Conservation (phyloP, 2,113 vertebrate genomes). For the Eurystomus gularis region DNA sequence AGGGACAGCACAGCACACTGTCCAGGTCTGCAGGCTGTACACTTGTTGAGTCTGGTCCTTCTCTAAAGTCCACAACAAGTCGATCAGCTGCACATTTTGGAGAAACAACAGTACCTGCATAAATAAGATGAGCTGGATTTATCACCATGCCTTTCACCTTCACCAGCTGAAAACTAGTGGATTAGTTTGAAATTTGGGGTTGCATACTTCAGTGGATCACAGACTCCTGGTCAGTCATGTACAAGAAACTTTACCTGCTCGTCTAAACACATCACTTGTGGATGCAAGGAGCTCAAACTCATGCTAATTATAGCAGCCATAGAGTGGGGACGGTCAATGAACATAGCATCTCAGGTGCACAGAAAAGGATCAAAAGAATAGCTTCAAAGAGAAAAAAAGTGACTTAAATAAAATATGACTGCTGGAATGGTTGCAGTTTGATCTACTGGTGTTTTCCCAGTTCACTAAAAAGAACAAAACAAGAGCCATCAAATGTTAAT, state of each 20-base stretch:
- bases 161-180: neutral
- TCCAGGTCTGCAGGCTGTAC: neutral
- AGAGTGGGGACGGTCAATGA: neutral
- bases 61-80: neutral
- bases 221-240: neutral
- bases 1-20: neutral
- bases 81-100: neutral
- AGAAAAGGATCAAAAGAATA: slow-evolving; percentile 10
- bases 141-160: neutral
- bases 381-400: slow-evolving; percentile 31
- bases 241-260: neutral
- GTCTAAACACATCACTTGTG: neutral
- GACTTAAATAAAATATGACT: slow-evolving; percentile 32
- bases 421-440: neutral
- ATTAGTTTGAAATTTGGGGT: neutral
- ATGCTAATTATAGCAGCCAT: neutral
- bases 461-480: slow-evolving; percentile 28
- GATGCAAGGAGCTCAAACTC: neutral
- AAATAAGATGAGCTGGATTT: neutral
- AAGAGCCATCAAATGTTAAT: slow-evolving; percentile 16
- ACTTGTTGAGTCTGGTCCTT: neutral
- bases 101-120: neutral
- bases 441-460: slow-evolving; percentile 9
- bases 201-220: neutral
- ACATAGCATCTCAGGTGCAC: neutral